Percentiles rank a stretch among this genome's conserved stretches.
phyloP scores from a whole-genome alignment of 2,888 invertebrate genomes.

The Dynastes grantii region DNA sequence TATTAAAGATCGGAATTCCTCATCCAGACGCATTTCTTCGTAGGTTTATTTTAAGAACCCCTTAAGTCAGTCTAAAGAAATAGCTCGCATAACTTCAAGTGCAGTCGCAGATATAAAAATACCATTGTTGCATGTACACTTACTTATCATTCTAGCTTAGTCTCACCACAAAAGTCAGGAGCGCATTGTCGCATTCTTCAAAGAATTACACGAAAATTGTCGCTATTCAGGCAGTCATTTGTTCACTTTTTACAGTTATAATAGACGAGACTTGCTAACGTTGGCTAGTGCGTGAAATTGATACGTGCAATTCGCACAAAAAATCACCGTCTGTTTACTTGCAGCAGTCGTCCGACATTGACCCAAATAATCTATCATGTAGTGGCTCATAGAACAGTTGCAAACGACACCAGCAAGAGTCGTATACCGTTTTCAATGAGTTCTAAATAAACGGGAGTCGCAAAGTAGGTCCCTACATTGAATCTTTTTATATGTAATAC shows the following conservation, averaged over 20 bases:
- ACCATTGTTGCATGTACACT: constrained; percentile 19
- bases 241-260: constrained; percentile 23
- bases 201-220: constrained; percentile 27
- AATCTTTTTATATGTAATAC: not conserved
- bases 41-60: constrained; percentile 1
- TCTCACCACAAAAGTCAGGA: not conserved
- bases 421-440: constrained; percentile 8
- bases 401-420: not conserved
- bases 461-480: constrained; percentile 7
- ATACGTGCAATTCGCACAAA: constrained; percentile 21
- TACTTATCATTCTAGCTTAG: constrained; percentile 1
- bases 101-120: not conserved
- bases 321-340: constrained; percentile 5
- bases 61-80: not conserved
- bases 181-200: constrained; percentile 15
- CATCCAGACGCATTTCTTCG: too few relatives aligned
- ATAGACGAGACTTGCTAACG: not conserved
- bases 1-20: not conserved
- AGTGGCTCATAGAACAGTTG: not conserved
- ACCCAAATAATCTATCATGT: constrained; percentile 40
- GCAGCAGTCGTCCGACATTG: constrained; percentile 34
- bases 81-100: not conserved
- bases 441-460: constrained; percentile 5
- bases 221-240: not conserved
- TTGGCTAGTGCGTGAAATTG: not conserved